Base-by-base conservation (phyloP, 2,113 vertebrate genomes). In the Pyrgilauda ruficollis region DNA sequence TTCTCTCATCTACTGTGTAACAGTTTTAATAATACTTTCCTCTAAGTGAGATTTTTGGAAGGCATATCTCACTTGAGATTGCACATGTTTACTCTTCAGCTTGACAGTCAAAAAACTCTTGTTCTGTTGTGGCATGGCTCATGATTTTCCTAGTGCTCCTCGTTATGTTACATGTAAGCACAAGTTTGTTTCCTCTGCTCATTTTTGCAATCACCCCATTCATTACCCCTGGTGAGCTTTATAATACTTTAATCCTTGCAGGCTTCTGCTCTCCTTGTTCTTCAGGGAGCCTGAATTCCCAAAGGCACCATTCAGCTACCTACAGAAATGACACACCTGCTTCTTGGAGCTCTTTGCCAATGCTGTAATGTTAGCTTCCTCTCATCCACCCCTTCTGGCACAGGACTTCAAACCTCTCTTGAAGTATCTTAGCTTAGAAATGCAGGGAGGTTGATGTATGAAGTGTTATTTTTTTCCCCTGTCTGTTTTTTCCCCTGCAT, bases 271-370 rank as follows among this genome's bases (percentile, higher is more conserved):
- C 47, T 78, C 30, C 50, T 94, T 67, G 19, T 63, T 70, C 83
- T 93, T 52, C 83, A 56, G 80, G 64, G 86, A 95, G 72, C 73
- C 61, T 55, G 56, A 89, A 75, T 87, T 93, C 85, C 85, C 76
- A 46, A 63, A 83, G 75, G 89, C 61, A 56, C 55, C 22, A 21
- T 84, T 68, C 56, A 78, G 73, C 39, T 93, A 77, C 79, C 63
- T 81, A 63, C 0, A 13, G 76, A 97, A 90, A 93, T 39, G 52
- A 52, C 76, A 90, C 89, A 93, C 80, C 73, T 96, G 94, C 73
- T 89, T 74, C 91, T 84, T 81, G 76, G 26, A 6, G 16, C 47
- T 84, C 35, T 27, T 50, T 94, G 80, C 76, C 88, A 93, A 20
- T 27, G 70, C 53, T 76, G 59, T 56, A 69, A 83, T 28, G 33